Evolutionary conservation across 2,888 invertebrate genomes (phyloP), one percentile per base, ranked within the genome.

Genomic region (Synergus japonicus): DNA sequence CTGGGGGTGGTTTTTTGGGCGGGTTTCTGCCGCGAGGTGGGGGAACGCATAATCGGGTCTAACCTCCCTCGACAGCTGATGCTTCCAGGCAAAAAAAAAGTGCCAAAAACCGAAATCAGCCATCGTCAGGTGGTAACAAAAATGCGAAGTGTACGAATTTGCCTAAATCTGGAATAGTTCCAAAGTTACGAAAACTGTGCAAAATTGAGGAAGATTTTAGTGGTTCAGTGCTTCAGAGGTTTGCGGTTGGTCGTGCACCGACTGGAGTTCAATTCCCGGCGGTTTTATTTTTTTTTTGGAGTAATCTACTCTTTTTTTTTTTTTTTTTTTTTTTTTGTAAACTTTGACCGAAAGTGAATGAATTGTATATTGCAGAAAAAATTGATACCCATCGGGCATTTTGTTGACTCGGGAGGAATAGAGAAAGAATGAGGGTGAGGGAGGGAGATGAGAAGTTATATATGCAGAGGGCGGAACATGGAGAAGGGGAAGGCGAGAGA

Each of bases 401-500:
- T 63, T 22, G 9, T 63, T 10, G 22, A 29, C 13, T 63, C 12
- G 44, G 65, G 41, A 76, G 69, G 76, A 67, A 77, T 76, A 22
- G 58, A 41, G 77, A 63, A 76, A 73, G 78, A 60, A 76, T 78
- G 76, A 64, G 41, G 77, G 69, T 29, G 46, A 65, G 73, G 8
- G 46, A 43, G 58, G 18, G 69, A 29, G 41, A 60, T 49, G 37
- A 15, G 13, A 63, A 76, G 65, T 46, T 29, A 76, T 63, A 58
- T 46, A 60, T 67, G 22, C 73, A 81, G 81, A 82, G 81, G 81
- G 65, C 63, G 78, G 78, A 79, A 76, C 79, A 78, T 82, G 76
- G 76, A 80, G 67, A 78, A 82, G 82, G 76, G 77, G 86, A 83
- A 81, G 83, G 82, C 54, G 3, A 78, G 85, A 88, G 87, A 37